Evolutionary conservation across 1,140 invertebrate genomes (phyloP).

Genomic region (Drosophila mauritiana): DNA sequence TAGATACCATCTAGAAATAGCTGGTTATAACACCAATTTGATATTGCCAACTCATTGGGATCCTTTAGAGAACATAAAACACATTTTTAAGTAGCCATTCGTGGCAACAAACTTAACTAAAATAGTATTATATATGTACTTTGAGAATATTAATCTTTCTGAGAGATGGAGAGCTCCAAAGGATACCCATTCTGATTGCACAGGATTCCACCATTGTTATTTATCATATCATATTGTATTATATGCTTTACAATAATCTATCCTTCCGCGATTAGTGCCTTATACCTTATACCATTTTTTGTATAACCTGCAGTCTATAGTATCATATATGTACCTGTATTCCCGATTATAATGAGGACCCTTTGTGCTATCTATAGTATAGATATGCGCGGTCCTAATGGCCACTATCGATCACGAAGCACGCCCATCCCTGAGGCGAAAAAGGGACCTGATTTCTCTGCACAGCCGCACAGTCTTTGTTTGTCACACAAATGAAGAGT

Average conservation of each 20-base stretch:
- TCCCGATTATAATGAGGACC: conserved; percentile 4
- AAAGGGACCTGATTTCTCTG: conserved; percentile 23
- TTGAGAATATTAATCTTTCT: no score
- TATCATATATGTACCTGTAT: conserved; percentile 11
- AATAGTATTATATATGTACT: no score
- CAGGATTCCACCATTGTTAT: no score
- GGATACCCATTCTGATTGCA: no score
- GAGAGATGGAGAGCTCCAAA: no score
- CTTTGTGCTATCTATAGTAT: conserved; percentile 27
- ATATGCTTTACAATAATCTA: no score
- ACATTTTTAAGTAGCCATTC: no score
- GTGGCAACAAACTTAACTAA: no score
- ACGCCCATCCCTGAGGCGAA: conserved; percentile 12
- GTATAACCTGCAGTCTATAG: background rate
- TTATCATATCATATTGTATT: no score
- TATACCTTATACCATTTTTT: no score
- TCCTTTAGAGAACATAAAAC: background rate
- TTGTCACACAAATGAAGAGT: conserved; percentile 79
- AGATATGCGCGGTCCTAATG: conserved; percentile 29
- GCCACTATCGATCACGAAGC: conserved; percentile 32
- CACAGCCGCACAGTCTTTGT: conserved; percentile 43
- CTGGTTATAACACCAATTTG: background rate
- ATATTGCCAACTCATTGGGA: background rate
- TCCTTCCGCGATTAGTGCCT: no score
- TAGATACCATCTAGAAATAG: background rate